These are phyloP conservation scores for Passer montanus DNA, from an alignment of 2,113 vertebrate species.

Conservation along the genomic window DNA sequence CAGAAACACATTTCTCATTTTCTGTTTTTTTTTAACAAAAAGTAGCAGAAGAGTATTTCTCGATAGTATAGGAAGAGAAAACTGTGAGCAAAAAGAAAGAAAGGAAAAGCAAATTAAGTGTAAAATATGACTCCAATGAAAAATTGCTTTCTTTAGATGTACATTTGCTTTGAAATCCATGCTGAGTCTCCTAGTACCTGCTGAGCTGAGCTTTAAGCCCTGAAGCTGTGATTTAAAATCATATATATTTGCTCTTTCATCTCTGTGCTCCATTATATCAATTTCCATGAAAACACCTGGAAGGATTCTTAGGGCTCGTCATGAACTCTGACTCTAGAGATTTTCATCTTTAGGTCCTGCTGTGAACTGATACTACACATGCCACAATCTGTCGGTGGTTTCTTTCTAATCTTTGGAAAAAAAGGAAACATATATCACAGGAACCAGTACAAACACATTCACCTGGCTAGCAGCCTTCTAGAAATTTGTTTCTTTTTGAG, in stretches of 20 bases:
- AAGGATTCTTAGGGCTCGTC: slow-evolving; percentile 19
- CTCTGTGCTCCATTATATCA: slow-evolving; percentile 42
- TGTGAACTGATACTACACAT: slow-evolving; percentile 54
- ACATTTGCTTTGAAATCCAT: slow-evolving; percentile 59
- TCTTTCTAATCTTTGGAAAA: slow-evolving; percentile 37
- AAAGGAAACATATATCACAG: slow-evolving; percentile 9
- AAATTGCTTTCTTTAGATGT: slow-evolving; percentile 53
- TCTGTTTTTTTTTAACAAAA: neutral
- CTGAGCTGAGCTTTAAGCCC: slow-evolving; percentile 39
- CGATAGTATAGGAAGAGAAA: neutral
- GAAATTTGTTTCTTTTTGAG: slow-evolving; percentile 8
- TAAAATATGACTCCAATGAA: slow-evolving; percentile 16
- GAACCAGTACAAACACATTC: neutral
- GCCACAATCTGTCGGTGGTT: slow-evolving; percentile 29
- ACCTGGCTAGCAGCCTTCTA: slow-evolving; percentile 18
- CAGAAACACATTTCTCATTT: neutral
- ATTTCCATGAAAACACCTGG: slow-evolving; percentile 62
- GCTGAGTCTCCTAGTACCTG: slow-evolving; percentile 41
- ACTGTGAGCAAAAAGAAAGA: neutral
- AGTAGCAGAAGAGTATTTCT: neutral
- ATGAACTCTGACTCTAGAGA: slow-evolving; percentile 47
- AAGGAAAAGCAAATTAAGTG: neutral
- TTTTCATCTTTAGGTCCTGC: slow-evolving; percentile 59
- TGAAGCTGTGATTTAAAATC: slow-evolving; percentile 57
- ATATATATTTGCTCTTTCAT: slow-evolving; percentile 66